A percentile compares a stretch with the other conserved stretches of the same genome.
Conservation (phyloP, 2,113 vertebrate genomes). For the Manacus vitellinus region DNA sequence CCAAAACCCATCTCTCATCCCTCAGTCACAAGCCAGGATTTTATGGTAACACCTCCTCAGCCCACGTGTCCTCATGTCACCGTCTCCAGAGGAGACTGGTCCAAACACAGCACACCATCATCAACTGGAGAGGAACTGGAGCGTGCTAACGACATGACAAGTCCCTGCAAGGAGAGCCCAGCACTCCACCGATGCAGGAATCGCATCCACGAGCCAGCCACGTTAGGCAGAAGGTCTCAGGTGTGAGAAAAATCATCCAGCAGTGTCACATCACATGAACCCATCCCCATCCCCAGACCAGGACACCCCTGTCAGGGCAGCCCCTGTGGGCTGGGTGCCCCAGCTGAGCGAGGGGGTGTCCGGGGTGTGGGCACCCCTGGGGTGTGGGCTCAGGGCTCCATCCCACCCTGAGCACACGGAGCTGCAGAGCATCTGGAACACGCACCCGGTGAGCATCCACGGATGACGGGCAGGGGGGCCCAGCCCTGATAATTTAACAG, state of each 20-base stretch:
- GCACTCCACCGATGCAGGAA: neutral
- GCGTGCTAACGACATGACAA: neutral
- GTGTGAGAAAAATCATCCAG: neutral
- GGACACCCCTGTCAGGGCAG: neutral
- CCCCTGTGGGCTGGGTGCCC: neutral
- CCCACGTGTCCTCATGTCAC: neutral
- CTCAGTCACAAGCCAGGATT: neutral
- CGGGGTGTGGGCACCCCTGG: neutral
- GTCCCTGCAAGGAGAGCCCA: neutral
- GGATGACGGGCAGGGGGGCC: neutral
- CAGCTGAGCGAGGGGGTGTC: rapidly evolving
- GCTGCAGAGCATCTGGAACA: neutral
- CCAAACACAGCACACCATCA: neutral
- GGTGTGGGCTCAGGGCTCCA: rapidly evolving
- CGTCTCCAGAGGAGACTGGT: neutral
- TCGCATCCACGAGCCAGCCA: neutral
- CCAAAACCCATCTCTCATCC: neutral
- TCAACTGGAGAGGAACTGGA: neutral
- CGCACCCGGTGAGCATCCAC: rapidly evolving
- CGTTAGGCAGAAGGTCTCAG: neutral
- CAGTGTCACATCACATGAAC: neutral
- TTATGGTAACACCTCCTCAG: neutral
- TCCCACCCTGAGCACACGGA: rapidly evolving
- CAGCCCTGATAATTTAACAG: neutral
- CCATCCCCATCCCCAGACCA: neutral